Conservation (phyloP, 2,113 vertebrate genomes). For the Myodes glareolus region DNA sequence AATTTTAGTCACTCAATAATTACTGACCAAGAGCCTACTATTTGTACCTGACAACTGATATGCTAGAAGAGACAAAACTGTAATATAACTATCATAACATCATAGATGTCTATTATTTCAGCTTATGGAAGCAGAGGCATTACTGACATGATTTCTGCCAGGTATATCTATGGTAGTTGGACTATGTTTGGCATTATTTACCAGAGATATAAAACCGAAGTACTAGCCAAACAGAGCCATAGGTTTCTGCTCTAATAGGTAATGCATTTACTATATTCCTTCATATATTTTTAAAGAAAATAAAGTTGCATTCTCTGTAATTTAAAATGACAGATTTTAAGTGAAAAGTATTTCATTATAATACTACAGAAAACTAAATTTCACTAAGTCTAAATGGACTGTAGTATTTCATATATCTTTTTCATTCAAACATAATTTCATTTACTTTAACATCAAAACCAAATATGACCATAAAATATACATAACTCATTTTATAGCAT, state of each 20-base stretch:
- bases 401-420: background rate
- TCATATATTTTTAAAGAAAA: background rate
- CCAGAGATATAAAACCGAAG: background rate
- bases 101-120: background rate
- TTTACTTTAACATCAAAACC: slow-evolving; percentile 12
- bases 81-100: background rate
- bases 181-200: background rate
- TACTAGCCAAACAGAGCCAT: background rate
- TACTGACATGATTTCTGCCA: background rate
- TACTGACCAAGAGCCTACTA: background rate
- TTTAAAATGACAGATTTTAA: slow-evolving; percentile 50
- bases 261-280: background rate
- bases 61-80: background rate
- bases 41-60: background rate
- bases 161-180: background rate
- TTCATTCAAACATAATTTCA: background rate
- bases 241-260: background rate
- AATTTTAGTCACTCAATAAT: background rate
- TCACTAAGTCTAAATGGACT: background rate
- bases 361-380: background rate
- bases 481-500: background rate
- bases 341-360: background rate
- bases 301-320: background rate
- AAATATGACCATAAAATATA: background rate
- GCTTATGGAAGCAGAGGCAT: background rate